Evolutionary conservation across 2,888 invertebrate species (phyloP).

Genomic region (Orgyia antiqua): DNA sequence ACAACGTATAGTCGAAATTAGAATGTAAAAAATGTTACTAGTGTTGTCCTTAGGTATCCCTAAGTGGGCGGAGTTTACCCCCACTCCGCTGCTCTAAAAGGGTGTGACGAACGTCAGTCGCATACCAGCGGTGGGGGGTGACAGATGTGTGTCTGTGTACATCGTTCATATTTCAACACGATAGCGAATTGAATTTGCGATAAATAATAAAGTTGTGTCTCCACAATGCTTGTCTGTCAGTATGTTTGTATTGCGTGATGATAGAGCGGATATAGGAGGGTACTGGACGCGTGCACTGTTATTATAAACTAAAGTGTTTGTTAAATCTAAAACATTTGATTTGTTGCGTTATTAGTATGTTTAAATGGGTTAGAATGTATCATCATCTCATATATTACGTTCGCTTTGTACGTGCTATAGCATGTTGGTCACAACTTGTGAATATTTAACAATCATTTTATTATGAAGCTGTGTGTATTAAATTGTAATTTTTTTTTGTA

Average conservation of each 20-base stretch:
- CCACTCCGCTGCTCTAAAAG: slow-evolving; percentile 30
- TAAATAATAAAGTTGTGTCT: slow-evolving; percentile 47
- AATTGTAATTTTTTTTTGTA: no score
- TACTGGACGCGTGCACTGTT: slow-evolving; percentile 15
- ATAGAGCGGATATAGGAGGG: slow-evolving; percentile 13
- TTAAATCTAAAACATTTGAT: slow-evolving; percentile 36
- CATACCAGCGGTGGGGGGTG: slow-evolving; percentile 60
- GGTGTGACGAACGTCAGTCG: slow-evolving; percentile 58
- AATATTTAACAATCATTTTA: no score
- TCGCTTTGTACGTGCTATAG: no score
- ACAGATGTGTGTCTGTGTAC: slow-evolving; percentile 57
- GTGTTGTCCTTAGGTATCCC: slow-evolving; percentile 24
- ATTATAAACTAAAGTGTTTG: slow-evolving; percentile 30
- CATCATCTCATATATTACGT: no score
- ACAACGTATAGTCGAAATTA: slow-evolving; percentile 31
- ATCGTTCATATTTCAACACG: slow-evolving; percentile 66
- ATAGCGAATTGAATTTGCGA: slow-evolving; percentile 62
- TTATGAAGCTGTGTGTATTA: no score
- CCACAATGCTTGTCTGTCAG: slow-evolving; percentile 27
- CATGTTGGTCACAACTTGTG: no score
- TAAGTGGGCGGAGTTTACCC: slow-evolving; percentile 39
- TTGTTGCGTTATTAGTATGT: slow-evolving; percentile 33
- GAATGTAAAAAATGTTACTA: slow-evolving; percentile 8
- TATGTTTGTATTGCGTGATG: slow-evolving; percentile 26
- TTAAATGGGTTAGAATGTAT: no score